These are phyloP conservation scores for Phrixothrix hirtus DNA, from an alignment of 2,888 invertebrate species.

Conservation along the genomic window DNA sequence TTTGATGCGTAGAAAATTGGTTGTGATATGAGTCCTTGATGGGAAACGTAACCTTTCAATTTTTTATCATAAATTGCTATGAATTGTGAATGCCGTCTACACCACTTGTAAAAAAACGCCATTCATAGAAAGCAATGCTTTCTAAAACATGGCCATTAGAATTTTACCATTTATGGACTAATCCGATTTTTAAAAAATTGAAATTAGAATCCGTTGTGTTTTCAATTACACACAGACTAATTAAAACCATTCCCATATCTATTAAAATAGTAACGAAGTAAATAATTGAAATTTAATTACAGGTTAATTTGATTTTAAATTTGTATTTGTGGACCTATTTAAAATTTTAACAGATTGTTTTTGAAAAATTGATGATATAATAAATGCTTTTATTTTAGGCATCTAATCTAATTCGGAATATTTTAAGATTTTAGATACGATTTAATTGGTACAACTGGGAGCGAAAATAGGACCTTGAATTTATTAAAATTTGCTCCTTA, in stretches of 20 bases:
- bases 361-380: too few relatives aligned
- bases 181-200: neutral
- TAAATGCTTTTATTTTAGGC: too few relatives aligned
- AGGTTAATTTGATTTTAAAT: conserved; percentile 5
- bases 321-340: neutral
- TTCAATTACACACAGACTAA: conserved; percentile 1
- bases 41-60: conserved; percentile 18
- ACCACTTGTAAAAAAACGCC: neutral
- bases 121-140: too few relatives aligned
- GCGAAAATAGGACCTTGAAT: too few relatives aligned
- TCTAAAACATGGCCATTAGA: too few relatives aligned
- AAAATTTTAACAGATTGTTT: neutral
- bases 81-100: conserved; percentile 8
- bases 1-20: conserved; percentile 24
- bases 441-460: too few relatives aligned
- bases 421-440: too few relatives aligned
- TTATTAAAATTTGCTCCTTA: too few relatives aligned
- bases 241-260: neutral
- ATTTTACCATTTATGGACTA: too few relatives aligned
- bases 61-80: conserved; percentile 18
- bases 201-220: neutral
- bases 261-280: conserved; percentile 7
- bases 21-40: conserved; percentile 19
- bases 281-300: conserved; percentile 5
- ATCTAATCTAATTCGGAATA: too few relatives aligned